Percentiles rank a stretch among this genome's conserved stretches.
Conservation (phyloP, 2,888 invertebrate genomes). For the Rugalucina vietnamica region DNA sequence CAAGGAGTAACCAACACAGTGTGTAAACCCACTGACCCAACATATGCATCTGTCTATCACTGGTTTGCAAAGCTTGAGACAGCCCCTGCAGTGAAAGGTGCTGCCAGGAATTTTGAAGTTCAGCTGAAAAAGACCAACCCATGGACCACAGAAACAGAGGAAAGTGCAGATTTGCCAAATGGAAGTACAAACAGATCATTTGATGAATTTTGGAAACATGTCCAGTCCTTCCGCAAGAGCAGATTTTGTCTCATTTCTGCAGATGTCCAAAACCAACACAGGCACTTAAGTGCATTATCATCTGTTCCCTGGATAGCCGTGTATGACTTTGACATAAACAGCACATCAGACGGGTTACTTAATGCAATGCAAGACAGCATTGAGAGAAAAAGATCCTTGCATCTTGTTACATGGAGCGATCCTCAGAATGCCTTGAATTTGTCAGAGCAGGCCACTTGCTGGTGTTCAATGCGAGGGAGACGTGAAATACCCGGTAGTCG, state of each 20-base stretch:
- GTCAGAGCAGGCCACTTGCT: conserved; percentile 44
- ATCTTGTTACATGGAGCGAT: conserved; percentile 48
- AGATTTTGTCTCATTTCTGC: not conserved
- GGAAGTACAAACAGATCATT: not conserved
- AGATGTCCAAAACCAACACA: not conserved
- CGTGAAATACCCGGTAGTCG: conserved; percentile 49
- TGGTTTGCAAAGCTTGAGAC: too few relatives aligned
- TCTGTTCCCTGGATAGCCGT: conserved; percentile 65
- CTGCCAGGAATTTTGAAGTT: too few relatives aligned
- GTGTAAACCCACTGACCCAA: not conserved
- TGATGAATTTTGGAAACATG: not conserved
- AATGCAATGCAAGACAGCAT: conserved; percentile 44
- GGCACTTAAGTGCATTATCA: conserved; percentile 42
- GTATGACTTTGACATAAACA: conserved; percentile 60
- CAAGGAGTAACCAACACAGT: not conserved
- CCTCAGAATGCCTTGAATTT: conserved; percentile 17
- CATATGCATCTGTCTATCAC: not conserved
- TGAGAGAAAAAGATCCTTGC: conserved; percentile 42
- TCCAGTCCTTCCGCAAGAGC: not conserved
- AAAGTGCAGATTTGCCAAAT: not conserved
- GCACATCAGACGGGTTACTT: conserved; percentile 55
- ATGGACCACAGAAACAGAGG: not conserved
- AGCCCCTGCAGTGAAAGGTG: too few relatives aligned
- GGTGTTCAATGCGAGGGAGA: conserved; percentile 62
- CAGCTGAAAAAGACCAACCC: not conserved